phyloP scores from a whole-genome alignment of 2,113 vertebrate genomes.

The Chionis minor region DNA sequence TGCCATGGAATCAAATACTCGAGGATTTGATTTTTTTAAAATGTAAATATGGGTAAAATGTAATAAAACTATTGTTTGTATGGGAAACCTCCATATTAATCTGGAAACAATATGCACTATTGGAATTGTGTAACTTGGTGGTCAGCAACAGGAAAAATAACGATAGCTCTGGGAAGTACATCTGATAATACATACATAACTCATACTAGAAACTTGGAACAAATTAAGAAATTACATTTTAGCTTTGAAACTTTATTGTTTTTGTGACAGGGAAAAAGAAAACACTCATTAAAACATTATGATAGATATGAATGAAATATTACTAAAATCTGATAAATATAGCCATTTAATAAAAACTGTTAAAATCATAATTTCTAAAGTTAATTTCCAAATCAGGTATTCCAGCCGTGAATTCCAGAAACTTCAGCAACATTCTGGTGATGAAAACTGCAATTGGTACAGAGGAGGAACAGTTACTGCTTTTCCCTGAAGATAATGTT shows the following conservation, averaged over 20 bases:
- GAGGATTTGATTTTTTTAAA: constrained; percentile 19
- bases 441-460: not conserved
- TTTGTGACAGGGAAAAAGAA: not conserved
- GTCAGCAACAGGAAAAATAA: constrained; percentile 38
- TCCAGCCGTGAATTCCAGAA: not conserved
- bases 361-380: not conserved
- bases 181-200: not conserved
- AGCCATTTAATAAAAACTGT: not conserved
- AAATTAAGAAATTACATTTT: not conserved
- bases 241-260: not conserved
- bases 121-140: constrained; percentile 34
- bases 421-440: not conserved
- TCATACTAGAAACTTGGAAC: not conserved
- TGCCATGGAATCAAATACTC: constrained; percentile 52
- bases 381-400: not conserved
- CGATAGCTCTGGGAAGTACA: not conserved
- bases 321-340: not conserved
- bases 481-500: not conserved
- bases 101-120: constrained; percentile 49
- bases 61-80: constrained; percentile 63
- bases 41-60: constrained; percentile 54
- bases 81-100: constrained; percentile 42
- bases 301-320: not conserved
- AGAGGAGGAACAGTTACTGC: not conserved
- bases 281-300: not conserved